Evolutionary conservation across 2,797 vertebrate genomes (phyloP), one percentile per base, ranked within the genome.

Genomic region (Coregonus ussuriensis): DNA sequence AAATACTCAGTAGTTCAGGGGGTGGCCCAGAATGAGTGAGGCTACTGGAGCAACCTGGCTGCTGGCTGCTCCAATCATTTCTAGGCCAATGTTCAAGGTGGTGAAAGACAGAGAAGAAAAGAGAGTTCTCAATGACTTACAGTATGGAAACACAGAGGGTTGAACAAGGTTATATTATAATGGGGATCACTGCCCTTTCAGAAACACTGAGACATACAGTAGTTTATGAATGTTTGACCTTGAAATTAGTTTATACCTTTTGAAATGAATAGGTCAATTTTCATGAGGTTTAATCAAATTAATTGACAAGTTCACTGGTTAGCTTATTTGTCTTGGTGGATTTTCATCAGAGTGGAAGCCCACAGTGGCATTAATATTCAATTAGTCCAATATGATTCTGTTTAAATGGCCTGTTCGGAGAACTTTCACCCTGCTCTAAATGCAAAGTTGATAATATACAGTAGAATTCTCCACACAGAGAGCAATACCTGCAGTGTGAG

Each of bases 21-120:
- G 78, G 84, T 80, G 71, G 68, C 76, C 85, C 78, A 77, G 67
- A 77, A 82, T 88, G 80, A 82, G 66, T 70, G 74, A 82, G 84
- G 84, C 88, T 88, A 90, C 78, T 83, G 72, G 84, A 87, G 81
- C 82, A 86, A 79, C 56, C 70, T 63, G 1, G 35, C 71, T 80
- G 81, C 81, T 2, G 37, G 73, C 31, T 80, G 81, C 70, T 21
- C 70, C 62, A 37, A 71, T 89, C 85, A 74, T 89, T 87, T 90
- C 84, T 88, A 85, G 85, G 85, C 71, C 81, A 66, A 7, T 73
- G 65, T 83, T 85, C 37, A 68, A 54, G 76, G 79, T 71, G 67
- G 77, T 71, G 70, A 18, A 77, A 74, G 75, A 79, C 52, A 67
- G 53, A 51, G 59, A 77, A 77, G 65, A 29, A 79, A 72, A 77